These are phyloP conservation scores for Tachysurus vachellii DNA, from an alignment of 2,113 vertebrate genomes.

Conservation along the genomic window DNA sequence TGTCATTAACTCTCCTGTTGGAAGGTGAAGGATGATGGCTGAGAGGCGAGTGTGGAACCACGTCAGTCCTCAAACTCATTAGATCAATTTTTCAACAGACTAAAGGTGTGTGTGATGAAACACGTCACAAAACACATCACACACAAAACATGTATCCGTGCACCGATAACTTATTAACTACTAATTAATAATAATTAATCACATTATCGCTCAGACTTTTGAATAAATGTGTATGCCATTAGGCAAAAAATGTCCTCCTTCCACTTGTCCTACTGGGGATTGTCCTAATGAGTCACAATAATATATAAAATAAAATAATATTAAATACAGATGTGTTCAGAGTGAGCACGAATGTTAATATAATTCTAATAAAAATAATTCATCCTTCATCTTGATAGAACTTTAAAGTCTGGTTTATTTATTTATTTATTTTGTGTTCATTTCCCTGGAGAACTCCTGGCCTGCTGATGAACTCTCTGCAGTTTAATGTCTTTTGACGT, in stretches of 20 bases:
- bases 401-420: neutral
- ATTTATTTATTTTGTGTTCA: neutral
- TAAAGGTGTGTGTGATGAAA: neutral
- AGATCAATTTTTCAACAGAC: neutral
- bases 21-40: neutral
- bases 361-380: neutral
- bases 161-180: neutral
- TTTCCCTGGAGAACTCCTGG: neutral
- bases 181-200: neutral
- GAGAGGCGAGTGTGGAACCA: neutral
- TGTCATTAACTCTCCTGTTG: slow-evolving; percentile 2
- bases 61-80: neutral
- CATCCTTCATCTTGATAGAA: neutral
- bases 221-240: neutral
- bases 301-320: neutral
- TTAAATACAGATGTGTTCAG: neutral
- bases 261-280: neutral
- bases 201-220: neutral
- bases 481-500: neutral
- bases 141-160: neutral
- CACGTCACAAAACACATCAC: neutral
- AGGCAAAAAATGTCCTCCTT: neutral
- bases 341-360: neutral
- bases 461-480: neutral
- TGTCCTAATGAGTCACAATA: neutral